Evolutionary conservation across 2,113 vertebrate genomes (phyloP), one percentile per base, ranked within the genome.

Genomic region (Poecilia latipinna): DNA sequence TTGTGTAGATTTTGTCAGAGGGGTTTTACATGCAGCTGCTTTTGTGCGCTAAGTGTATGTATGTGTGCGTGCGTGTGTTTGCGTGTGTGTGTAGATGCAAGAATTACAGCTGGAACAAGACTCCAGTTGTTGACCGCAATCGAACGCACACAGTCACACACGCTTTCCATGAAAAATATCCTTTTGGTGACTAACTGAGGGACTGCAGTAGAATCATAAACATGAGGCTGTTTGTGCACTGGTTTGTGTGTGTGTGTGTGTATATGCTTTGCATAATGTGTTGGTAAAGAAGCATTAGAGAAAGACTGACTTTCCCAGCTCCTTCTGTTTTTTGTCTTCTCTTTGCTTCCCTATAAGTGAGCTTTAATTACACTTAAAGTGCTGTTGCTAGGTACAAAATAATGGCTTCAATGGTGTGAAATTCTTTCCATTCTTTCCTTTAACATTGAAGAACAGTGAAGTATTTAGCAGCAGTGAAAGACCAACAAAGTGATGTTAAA

Each of bases 361-460:
- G 88, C 86, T 44, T 72, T 88, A 86, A 89, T 90, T 79, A 66
- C 77, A 85, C 73, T 86, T 84, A 83, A 78, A 87, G 80, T 62
- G 72, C 65, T 86, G 85, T 88, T 84, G 74, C 84, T 26, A 78
- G 83, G 81, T 86, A 51, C 35, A 82, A 48, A 78, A 70, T 48
- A 2, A 19, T 62, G 37, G 64, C 61, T 66, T 72, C 68, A 74
- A 65, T 82, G 75, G 42, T 1, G 3, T 74, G 64, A 66, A 78
- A 85, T 89, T 85, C 80, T 74, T 76, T 31, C 68, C 35, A 79
- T 66, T 44, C 74, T 75, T 67, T 7, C 37, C 68, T 79, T 85
- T 70, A 85, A 88, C 85, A 74, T 51, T 75, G 77, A 83, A 77
- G 79, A 90, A 78, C 74, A 83, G 75, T 65, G 3, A 33, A 61